Percentiles rank a stretch among this genome's conserved stretches.
Conservation (phyloP, 2,113 vertebrate species). For the Leptobrachium leishanense region DNA sequence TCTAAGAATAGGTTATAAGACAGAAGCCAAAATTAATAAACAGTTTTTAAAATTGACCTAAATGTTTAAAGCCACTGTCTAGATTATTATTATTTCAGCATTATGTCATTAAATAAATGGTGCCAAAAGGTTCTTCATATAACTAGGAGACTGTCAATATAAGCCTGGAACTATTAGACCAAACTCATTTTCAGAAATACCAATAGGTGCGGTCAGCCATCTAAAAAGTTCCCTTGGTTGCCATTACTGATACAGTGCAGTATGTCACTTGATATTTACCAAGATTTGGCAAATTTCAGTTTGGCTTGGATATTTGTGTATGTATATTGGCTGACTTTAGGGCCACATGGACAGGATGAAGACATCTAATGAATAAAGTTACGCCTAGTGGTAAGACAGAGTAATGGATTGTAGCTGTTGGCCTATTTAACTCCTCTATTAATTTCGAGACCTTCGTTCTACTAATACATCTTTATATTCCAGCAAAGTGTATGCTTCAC, state of each 20-base stretch:
- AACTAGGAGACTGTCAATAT: conserved; percentile 57
- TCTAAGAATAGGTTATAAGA: conserved; percentile 62
- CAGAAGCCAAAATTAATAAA: conserved; percentile 69
- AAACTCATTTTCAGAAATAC: conserved; percentile 49
- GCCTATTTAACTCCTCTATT: conserved; percentile 53
- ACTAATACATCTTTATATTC: conserved; percentile 11
- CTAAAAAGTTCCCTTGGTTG: conserved; percentile 58
- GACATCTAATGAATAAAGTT: conserved; percentile 65
- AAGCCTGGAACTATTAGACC: conserved; percentile 49
- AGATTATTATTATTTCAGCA: conserved; percentile 62
- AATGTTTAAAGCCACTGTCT: conserved; percentile 60
- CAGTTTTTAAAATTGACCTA: conserved; percentile 55
- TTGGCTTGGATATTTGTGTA: conserved; percentile 70
- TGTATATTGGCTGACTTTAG: conserved; percentile 66
- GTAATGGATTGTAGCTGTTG: conserved; percentile 52
- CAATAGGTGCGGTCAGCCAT: conserved; percentile 52
- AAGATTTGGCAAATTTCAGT: conserved; percentile 65
- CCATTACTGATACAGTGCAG: conserved; percentile 53
- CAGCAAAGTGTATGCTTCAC: conserved; percentile 8
- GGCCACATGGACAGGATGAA: conserved; percentile 52
- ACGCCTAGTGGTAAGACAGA: conserved; percentile 65
- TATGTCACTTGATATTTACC: conserved; percentile 60
- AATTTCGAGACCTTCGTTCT: conserved; percentile 10
- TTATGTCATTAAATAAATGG: conserved; percentile 63
- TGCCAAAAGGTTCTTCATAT: conserved; percentile 56